Evolutionary conservation across 2,797 vertebrate genomes (phyloP), one percentile per base, ranked within the genome.

Genomic region (Tokudaia muenninki): DNA sequence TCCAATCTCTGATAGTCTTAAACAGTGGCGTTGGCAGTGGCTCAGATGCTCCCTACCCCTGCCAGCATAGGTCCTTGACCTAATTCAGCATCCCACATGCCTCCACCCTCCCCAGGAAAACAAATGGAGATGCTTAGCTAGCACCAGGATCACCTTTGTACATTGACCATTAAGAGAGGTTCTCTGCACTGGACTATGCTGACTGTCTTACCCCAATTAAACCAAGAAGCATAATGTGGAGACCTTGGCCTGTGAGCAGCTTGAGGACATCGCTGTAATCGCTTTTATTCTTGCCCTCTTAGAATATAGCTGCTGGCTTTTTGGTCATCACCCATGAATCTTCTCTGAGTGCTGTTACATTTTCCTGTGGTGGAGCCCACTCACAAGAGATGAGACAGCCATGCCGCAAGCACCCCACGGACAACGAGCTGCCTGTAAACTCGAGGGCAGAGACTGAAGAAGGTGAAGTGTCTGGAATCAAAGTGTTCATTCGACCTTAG

Each of bases 251-350:
- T 14, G 31, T 17, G 74, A 86, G 63, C 65, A 29, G 2, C 34
- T 72, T 2, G 5, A 17, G 47, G 65, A 88, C n/a, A 31, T 31
- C 0, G 1, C 79, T 22, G 1, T 21, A 3, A 57, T 79, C 78
- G 13, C 0, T 65, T 93, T 52, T 6, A 6, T 44, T 86, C 88
- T 17, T 16, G 21, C 57, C 34, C 47, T 21, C 70, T 34, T 41
- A 44, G 57, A 41, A 65, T 0, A 0, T 0, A 6, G 29, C 12
- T 0, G 12, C 13, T 44, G 29, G 59, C 82, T 3, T 22, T 22
- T 19, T 37, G 37, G 81, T 79, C 61, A 17, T 29, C 14, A 8
- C 13, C 37, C 1, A 2, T 2, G 10, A 12, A 13, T 29, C 26
- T 91, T 59, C 50, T 26, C 1, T 0, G 61, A 9, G 75, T 12